These are phyloP conservation scores for Nebria ingens DNA, from an alignment of 1,140 invertebrate species.

Conservation along the genomic window DNA sequence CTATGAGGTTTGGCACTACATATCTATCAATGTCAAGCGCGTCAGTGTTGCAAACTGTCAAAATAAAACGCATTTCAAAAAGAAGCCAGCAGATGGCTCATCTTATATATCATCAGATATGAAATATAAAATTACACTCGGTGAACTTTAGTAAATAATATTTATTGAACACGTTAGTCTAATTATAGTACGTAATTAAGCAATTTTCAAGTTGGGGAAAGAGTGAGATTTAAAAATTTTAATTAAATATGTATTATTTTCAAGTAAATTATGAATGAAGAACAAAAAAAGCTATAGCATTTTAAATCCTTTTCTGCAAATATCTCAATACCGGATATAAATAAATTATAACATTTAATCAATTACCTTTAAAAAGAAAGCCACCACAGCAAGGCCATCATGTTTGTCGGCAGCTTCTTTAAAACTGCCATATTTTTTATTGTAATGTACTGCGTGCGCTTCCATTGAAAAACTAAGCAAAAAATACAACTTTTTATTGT, in stretches of 20 bases:
- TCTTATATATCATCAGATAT: conserved; percentile 15
- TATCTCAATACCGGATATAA: not conserved
- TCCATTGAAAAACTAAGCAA: conserved; percentile 54
- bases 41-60: no score
- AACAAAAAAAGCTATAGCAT: no score
- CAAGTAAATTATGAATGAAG: no score
- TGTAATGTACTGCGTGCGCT: conserved; percentile 70
- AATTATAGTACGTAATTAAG: not conserved
- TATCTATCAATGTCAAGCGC: no score
- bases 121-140: not conserved
- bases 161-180: not conserved
- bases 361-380: conserved; percentile 59
- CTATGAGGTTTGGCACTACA: no score
- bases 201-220: not conserved
- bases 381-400: conserved; percentile 67
- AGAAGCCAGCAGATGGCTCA: conserved; percentile 21
- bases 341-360: not conserved
- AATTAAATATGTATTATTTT: no score
- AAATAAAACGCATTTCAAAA: no score
- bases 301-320: no score
- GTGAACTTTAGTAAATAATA: not conserved
- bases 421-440: conserved; percentile 57
- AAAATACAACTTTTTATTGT: no score
- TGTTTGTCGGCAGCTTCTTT: conserved; percentile 54
- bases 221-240: no score